phyloP scores from a whole-genome alignment of 2,797 vertebrate species.

The Merluccius polli region DNA sequence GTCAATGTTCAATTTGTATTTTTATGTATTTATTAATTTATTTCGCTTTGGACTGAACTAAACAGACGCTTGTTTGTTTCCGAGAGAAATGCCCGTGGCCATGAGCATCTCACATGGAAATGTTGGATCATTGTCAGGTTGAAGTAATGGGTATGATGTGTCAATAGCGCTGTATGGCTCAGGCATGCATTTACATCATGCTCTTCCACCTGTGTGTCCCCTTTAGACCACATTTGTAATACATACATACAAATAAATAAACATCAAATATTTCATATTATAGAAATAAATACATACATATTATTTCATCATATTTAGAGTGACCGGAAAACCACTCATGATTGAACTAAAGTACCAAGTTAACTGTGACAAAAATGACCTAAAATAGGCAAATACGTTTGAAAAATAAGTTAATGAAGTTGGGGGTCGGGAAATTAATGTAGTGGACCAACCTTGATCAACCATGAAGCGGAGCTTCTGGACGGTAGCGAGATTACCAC shows the following conservation, averaged over 20 bases:
- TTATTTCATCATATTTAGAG: not conserved
- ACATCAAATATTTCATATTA: not conserved
- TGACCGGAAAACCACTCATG: not conserved
- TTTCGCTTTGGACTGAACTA: not conserved
- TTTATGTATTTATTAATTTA: not conserved
- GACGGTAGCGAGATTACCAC: slow-evolving; percentile 86
- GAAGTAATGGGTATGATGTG: not conserved
- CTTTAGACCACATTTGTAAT: not conserved
- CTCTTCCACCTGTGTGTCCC: not conserved
- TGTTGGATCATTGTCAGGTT: slow-evolving; percentile 7
- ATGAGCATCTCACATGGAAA: slow-evolving; percentile 77
- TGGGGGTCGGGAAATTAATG: slow-evolving; percentile 31
- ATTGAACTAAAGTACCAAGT: not conserved
- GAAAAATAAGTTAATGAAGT: not conserved
- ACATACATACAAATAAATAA: not conserved
- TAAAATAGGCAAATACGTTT: not conserved
- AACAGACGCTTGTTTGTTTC: slow-evolving; percentile 67
- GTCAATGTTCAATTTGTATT: slow-evolving; percentile 2
- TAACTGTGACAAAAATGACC: not conserved
- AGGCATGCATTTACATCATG: not conserved
- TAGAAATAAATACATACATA: not conserved
- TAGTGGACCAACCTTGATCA: slow-evolving; percentile 82
- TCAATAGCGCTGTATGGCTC: not conserved
- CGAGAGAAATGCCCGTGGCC: slow-evolving; percentile 69
- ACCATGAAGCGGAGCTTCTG: slow-evolving; percentile 88